phyloP scores from a whole-genome alignment of 2,888 invertebrate genomes.

The Isoperla grammatica region DNA sequence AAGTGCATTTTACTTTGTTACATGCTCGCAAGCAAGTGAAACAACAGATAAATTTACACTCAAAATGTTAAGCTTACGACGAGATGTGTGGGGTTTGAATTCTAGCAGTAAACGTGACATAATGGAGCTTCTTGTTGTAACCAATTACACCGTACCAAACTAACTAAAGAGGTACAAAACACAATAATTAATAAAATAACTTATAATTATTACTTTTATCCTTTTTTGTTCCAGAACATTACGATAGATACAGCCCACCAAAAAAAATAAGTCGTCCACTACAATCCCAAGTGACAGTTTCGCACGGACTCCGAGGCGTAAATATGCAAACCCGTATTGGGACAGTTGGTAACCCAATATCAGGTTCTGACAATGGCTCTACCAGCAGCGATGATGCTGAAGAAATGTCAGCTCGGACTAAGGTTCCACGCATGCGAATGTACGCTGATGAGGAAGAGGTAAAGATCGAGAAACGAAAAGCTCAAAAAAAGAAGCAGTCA shows the following conservation, averaged over 20 bases:
- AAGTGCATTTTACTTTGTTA: too few species aligned
- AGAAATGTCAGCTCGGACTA: constrained; percentile 45
- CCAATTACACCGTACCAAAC: too few species aligned
- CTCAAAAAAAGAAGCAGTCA: constrained; percentile 30
- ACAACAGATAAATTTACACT: too few species aligned
- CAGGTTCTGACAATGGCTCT: constrained; percentile 13
- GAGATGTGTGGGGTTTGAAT: too few species aligned
- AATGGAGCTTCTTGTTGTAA: too few species aligned
- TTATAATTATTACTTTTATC: constrained; percentile 2
- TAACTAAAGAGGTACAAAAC: too few species aligned
- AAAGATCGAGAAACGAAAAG: constrained; percentile 46
- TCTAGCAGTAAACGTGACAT: too few species aligned
- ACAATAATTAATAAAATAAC: not conserved
- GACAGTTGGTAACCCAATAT: not conserved
- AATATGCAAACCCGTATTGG: constrained; percentile 20
- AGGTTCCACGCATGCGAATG: constrained; percentile 75
- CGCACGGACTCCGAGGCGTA: not conserved
- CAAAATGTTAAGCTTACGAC: too few species aligned
- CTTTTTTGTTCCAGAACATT: constrained; percentile 7
- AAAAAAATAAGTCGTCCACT: not conserved
- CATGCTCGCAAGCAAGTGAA: too few species aligned
- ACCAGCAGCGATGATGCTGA: constrained; percentile 45
- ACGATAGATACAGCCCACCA: constrained; percentile 19
- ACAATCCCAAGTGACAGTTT: not conserved
- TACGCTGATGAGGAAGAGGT: constrained; percentile 82